Base-by-base conservation (phyloP, 2,888 invertebrate genomes). In the Lasioglossum figueresi region DNA sequence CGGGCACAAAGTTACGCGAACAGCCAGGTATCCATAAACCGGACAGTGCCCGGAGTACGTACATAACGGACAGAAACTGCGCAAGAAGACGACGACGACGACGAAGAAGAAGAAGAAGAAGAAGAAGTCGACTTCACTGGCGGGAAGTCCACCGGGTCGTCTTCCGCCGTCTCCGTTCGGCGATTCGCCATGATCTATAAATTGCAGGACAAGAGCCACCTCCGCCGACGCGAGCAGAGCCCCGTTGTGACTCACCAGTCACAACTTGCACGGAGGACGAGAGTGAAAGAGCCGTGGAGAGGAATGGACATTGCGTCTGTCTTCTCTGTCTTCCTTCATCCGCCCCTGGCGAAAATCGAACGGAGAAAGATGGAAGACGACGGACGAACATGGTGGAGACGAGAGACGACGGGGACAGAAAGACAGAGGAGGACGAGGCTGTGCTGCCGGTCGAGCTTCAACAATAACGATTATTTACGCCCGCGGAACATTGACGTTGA, bases 391-490 rank as follows among this genome's bases (percentile, higher is more conserved):
- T 2, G 66, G 43, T 10, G 52, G 2, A 23, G 52, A 48, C 6
- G 48, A 19, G 48, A 19, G 16, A 52, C 52, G 52, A 23, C 52
- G 3, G 6, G 37, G 37, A 27, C 68, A 23, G 76, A 37, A 40
- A 76, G 83, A 75, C 52, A 78, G 76, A 70, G 45, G 27, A 45
- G 63, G 19, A 48, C 34, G 78, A 63, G 84, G 82, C 81, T 14
- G 27, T 86, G 87, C 89, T 88, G 91, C 92, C 87, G 88, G 78
- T 80, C 89, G 82, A 84, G 91, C 89, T 92, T 92, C 90, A 92
- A 93, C 92, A 94, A 93, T 93, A 92, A 93, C 92, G 93, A 94
- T 94, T 93, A 94, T 94, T 94, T 94, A 93, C 91, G 87, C 88
- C 91, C 91, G 85, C 84, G 89, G 87, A 82, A 90, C 91, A 93